These are phyloP conservation scores for Lanius ludovicianus DNA, from an alignment of 2,113 vertebrate species.

Conservation along the genomic window DNA sequence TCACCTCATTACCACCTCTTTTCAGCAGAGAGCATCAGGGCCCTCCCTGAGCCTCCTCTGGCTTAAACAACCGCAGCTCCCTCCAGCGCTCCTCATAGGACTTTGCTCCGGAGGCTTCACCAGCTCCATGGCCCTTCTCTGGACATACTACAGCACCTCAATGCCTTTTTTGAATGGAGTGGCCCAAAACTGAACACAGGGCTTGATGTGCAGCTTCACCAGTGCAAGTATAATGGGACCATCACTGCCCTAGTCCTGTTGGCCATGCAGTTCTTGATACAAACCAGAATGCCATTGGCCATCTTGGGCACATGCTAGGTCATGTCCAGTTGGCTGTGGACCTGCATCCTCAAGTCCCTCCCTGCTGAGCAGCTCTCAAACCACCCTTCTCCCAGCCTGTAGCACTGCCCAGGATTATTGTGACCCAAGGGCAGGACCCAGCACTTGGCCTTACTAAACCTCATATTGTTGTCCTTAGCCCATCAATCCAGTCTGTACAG, in stretches of 20 bases:
- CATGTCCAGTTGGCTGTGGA: not conserved
- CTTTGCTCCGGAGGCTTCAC: not conserved
- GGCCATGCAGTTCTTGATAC: accelerated
- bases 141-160: not conserved
- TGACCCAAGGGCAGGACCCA: not conserved
- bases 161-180: not conserved
- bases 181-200: not conserved
- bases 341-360: not conserved
- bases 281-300: not conserved
- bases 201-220: not conserved
- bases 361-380: not conserved
- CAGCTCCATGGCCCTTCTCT: not conserved
- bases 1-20: not conserved
- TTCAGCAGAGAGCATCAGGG: not conserved
- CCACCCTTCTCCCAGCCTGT: not conserved
- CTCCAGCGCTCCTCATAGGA: accelerated
- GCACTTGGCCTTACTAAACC: not conserved
- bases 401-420: not conserved
- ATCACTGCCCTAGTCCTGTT: not conserved
- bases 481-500: too few relatives aligned
- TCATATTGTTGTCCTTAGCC: not conserved
- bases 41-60: not conserved
- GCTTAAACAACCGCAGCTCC: not conserved
- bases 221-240: not conserved
- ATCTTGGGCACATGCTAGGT: not conserved